Conservation (phyloP, 2,888 invertebrate genomes). For the Parnassius mnemosyne region DNA sequence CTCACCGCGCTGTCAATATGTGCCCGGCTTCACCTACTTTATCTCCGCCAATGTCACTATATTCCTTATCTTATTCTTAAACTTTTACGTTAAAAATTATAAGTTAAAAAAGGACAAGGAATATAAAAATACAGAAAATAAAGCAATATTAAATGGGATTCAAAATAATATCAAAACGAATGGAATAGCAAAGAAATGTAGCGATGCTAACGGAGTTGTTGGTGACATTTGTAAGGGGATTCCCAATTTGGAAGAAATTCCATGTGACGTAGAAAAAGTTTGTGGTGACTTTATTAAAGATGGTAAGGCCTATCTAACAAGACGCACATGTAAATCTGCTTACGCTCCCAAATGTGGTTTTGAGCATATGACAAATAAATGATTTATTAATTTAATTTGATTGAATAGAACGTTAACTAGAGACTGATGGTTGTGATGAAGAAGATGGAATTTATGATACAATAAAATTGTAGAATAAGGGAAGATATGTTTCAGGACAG, state of each 20-base stretch:
- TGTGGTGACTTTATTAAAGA: slow-evolving; percentile 63
- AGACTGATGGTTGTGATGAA: slow-evolving; percentile 75
- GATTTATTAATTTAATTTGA: slow-evolving; percentile 43
- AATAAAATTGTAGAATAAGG: slow-evolving; percentile 11
- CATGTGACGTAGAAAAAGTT: slow-evolving; percentile 55
- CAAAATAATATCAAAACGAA: slow-evolving; percentile 36
- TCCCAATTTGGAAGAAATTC: slow-evolving; percentile 50
- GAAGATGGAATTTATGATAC: slow-evolving; percentile 33
- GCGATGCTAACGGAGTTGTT: slow-evolving; percentile 44
- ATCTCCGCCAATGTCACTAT: slow-evolving; percentile 79
- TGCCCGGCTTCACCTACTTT: slow-evolving; percentile 78
- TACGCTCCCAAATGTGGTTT: slow-evolving; percentile 57
- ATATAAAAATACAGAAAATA: slow-evolving; percentile 46
- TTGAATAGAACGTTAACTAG: slow-evolving; percentile 43
- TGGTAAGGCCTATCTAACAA: slow-evolving; percentile 57
- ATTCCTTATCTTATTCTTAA: slow-evolving; percentile 84
- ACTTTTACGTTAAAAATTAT: slow-evolving; percentile 83
- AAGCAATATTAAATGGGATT: slow-evolving; percentile 46
- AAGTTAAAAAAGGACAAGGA: slow-evolving; percentile 48
- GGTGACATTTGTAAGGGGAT: slow-evolving; percentile 43
- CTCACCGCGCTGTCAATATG: slow-evolving; percentile 82
- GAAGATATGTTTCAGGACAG: not conserved
- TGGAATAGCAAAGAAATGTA: slow-evolving; percentile 36
- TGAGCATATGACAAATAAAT: slow-evolving; percentile 68
- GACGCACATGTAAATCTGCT: slow-evolving; percentile 59